A percentile compares a stretch with the other conserved stretches of the same genome.
Conservation (phyloP, 2,113 vertebrate genomes). For the Callithrix jacchus region DNA sequence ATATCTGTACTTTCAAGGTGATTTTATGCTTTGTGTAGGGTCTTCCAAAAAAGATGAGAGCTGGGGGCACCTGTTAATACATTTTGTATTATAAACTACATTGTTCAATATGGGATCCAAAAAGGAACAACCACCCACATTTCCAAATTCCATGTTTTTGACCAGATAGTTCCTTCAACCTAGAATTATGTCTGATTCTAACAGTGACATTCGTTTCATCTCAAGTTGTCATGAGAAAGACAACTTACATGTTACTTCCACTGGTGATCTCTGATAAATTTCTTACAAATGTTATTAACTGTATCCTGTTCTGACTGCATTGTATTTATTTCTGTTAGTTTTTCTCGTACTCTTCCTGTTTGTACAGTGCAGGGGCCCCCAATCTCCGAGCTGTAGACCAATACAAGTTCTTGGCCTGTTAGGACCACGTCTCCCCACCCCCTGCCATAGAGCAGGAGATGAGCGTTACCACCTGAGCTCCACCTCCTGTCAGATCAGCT, state of each 20-base stretch:
- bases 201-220: background rate
- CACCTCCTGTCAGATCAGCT: too few relatives aligned
- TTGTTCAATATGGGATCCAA: background rate
- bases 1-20: background rate
- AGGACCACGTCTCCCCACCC: too few relatives aligned
- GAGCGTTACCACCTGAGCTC: too few relatives aligned
- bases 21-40: background rate
- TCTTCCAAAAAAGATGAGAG: background rate
- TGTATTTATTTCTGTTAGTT: background rate
- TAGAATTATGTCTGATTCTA: background rate
- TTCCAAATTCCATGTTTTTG: slow-evolving; percentile 26
- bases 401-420: too few relatives aligned
- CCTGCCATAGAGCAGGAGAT: too few relatives aligned
- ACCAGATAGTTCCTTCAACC: background rate
- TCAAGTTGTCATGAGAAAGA: background rate
- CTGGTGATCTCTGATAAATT: background rate
- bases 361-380: background rate
- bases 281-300: background rate
- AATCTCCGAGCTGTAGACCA: too few relatives aligned
- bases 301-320: background rate
- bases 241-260: too few relatives aligned
- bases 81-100: background rate
- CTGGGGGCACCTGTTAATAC: background rate
- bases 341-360: background rate
- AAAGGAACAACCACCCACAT: background rate